Evolutionary conservation across 1,140 invertebrate genomes (phyloP).

Genomic region (Ruditapes philippinarum): DNA sequence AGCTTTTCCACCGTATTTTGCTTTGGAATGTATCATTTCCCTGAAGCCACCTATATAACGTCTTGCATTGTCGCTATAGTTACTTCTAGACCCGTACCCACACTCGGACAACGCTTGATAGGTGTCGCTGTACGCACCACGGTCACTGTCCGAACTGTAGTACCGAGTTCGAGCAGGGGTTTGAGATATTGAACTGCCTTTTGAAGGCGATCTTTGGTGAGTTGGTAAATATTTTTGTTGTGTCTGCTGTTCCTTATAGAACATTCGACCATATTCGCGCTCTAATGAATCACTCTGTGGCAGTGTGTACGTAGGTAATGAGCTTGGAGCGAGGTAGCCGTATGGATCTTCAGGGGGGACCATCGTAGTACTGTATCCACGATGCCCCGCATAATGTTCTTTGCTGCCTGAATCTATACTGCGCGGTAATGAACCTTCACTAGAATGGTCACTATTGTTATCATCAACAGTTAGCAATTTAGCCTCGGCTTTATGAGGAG

Average conservation of each 20-base stretch:
- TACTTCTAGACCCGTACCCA: constrained; percentile 33
- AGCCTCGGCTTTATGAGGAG: constrained; percentile 82
- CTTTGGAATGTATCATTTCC: constrained; percentile 82
- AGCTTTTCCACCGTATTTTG: constrained; percentile 77
- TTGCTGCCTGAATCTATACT: constrained; percentile 79
- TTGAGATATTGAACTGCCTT: constrained; percentile 53
- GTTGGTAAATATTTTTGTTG: constrained; percentile 33
- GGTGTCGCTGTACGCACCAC: constrained; percentile 58
- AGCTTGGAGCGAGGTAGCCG: constrained; percentile 59
- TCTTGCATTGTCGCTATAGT: constrained; percentile 72
- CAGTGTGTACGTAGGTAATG: constrained; percentile 42
- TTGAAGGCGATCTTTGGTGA: constrained; percentile 61
- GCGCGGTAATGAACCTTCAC: constrained; percentile 82
- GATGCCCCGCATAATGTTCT: constrained; percentile 75
- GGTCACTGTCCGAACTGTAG: constrained; percentile 70
- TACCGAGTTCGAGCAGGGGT: constrained; percentile 25
- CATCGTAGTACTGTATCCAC: constrained; percentile 67
- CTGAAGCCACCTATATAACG: constrained; percentile 80
- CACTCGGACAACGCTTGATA: constrained; percentile 46
- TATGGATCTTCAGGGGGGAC: constrained; percentile 41
- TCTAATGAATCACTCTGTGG: constrained; percentile 60
- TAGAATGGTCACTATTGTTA: constrained; percentile 82
- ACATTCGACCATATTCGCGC: constrained; percentile 37
- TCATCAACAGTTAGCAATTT: constrained; percentile 80
- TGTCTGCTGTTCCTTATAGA: constrained; percentile 14